Percentiles rank a stretch among this genome's conserved stretches.
phyloP scores from a whole-genome alignment of 2,797 vertebrate species.

The Garrulus glandarius region DNA sequence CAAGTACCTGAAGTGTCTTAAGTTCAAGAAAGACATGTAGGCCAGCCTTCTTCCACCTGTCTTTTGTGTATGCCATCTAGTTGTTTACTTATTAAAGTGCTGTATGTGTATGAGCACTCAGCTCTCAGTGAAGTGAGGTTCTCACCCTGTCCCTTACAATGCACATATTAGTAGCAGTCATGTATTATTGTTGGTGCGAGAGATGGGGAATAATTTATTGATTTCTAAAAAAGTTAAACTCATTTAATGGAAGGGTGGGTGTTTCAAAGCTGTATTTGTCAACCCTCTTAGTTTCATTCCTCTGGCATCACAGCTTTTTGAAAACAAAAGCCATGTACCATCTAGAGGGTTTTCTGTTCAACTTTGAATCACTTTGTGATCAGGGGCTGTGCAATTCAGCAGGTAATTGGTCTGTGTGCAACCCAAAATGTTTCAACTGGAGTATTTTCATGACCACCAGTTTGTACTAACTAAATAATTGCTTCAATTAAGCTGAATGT shows the following conservation, averaged over 20 bases:
- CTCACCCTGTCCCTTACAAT: not conserved
- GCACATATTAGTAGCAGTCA: not conserved
- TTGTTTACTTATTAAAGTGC: not conserved
- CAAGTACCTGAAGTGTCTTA: not conserved
- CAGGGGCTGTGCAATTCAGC: not conserved
- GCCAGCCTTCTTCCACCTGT: not conserved
- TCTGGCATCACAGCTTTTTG: not conserved
- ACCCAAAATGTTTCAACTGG: not conserved
- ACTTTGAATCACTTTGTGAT: not conserved
- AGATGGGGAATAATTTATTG: not conserved
- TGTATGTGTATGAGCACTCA: not conserved
- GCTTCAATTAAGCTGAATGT: not conserved
- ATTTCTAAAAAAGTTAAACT: not conserved
- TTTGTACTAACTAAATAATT: slow-evolving; percentile 34
- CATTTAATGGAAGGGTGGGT: not conserved
- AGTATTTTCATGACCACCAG: not conserved
- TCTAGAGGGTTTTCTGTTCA: not conserved
- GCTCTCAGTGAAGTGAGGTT: not conserved
- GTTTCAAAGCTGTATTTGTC: not conserved
- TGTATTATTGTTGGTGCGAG: not conserved
- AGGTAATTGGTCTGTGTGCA: not conserved
- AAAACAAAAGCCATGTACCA: not conserved
- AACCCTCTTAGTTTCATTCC: not conserved
- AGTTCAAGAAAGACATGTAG: not conserved
- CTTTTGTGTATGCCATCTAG: not conserved